A percentile compares a stretch with the other conserved stretches of the same genome.
These are phyloP conservation scores for Trichomycterus rosablanca DNA, from an alignment of 2,113 vertebrate genomes.

Conservation along the genomic window DNA sequence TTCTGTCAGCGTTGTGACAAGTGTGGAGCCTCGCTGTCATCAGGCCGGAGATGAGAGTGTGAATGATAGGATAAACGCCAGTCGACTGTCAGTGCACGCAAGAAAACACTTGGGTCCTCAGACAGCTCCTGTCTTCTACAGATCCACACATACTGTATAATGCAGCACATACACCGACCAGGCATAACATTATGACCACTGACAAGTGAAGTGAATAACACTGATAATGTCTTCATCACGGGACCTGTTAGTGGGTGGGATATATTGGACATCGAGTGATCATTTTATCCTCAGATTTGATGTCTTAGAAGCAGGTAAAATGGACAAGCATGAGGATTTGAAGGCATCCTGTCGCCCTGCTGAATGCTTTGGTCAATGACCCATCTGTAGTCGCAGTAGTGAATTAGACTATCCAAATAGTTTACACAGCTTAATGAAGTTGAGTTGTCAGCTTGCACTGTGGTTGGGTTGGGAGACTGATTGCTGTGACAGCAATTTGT, in stretches of 20 bases:
- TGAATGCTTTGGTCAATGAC: conserved; percentile 20
- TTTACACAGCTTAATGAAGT: conserved; percentile 29
- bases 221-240: too few species aligned
- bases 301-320: too few species aligned
- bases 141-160: neutral
- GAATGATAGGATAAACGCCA: conserved; percentile 21
- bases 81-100: conserved; percentile 10
- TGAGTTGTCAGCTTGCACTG: conserved; percentile 1
- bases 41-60: conserved; percentile 42
- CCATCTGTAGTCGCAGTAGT: conserved; percentile 34
- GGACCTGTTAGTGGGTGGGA: too few species aligned
- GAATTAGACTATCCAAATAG: conserved; percentile 46
- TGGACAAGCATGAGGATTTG: too few species aligned
- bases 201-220: too few species aligned
- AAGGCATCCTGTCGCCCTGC: neutral
- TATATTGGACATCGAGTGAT: too few species aligned
- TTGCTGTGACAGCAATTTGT: too few species aligned
- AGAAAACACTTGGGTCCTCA: conserved; percentile 35
- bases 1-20: conserved; percentile 39
- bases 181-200: too few species aligned
- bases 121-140: neutral
- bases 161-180: too few species aligned
- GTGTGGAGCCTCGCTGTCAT: conserved; percentile 51
- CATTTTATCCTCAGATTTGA: too few species aligned
- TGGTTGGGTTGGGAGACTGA: conserved; percentile 25